Conservation (phyloP, 2,113 vertebrate genomes). For the Engraulis encrasicolus region DNA sequence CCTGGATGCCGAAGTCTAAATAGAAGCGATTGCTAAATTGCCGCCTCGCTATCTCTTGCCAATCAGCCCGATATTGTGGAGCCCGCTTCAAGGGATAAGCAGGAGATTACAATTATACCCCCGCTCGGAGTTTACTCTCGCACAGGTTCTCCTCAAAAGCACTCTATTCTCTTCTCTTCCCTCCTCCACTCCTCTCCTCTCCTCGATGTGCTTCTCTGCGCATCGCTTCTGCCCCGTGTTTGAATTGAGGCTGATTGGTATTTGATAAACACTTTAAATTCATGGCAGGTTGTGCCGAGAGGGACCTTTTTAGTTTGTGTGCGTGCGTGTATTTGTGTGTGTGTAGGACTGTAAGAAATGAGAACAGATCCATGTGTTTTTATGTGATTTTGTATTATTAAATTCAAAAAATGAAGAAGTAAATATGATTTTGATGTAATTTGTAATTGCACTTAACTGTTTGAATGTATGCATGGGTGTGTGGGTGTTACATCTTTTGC, state of each 20-base stretch:
- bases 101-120: slow-evolving; percentile 50
- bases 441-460: no score
- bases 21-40: slow-evolving; percentile 38
- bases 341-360: background rate
- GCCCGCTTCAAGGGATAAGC: slow-evolving; percentile 20
- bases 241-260: slow-evolving; percentile 9
- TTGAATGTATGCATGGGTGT: background rate
- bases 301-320: background rate
- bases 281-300: background rate
- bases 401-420: no score
- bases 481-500: background rate
- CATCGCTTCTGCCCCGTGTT: background rate
- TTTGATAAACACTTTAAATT: slow-evolving; percentile 33
- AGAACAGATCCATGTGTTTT: no score
- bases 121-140: slow-evolving; percentile 28
- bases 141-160: slow-evolving; percentile 16
- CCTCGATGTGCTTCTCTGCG: no score
- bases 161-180: background rate
- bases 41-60: slow-evolving; percentile 30
- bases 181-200: no score
- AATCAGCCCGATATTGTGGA: slow-evolving; percentile 51
- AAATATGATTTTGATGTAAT: no score
- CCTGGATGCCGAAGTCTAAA: background rate
- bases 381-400: background rate
- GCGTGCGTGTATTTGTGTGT: background rate